phyloP scores from a whole-genome alignment of 2,113 vertebrate genomes.

The Cacatua alba region DNA sequence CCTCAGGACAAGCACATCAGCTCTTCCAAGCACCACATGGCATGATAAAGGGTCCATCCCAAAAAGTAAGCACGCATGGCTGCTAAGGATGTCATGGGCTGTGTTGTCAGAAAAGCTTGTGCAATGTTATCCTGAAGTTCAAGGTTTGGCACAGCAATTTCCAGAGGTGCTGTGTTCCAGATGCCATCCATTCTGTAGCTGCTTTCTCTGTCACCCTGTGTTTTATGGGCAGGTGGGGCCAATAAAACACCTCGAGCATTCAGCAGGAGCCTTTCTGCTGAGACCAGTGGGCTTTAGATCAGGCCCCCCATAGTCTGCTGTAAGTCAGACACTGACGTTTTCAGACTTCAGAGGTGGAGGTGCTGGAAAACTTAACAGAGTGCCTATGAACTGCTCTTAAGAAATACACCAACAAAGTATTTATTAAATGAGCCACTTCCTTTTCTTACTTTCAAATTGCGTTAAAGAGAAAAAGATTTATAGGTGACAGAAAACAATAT shows the following conservation, averaged over 20 bases:
- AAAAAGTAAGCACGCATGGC: rapidly evolving
- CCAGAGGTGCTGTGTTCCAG: background rate
- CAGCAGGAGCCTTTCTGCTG: background rate
- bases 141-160: rapidly evolving
- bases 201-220: background rate
- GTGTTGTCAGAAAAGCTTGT: rapidly evolving
- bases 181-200: background rate
- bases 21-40: background rate
- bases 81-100: rapidly evolving
- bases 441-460: background rate
- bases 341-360: background rate
- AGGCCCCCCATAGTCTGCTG: background rate
- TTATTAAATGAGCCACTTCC: background rate
- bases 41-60: background rate
- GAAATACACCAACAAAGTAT: background rate
- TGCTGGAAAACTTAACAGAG: background rate
- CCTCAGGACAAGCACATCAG: background rate
- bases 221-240: background rate
- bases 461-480: background rate
- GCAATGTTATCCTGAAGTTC: background rate
- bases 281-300: background rate
- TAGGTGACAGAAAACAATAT: background rate
- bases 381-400: background rate
- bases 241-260: background rate
- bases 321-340: background rate